A percentile compares a stretch with the other conserved stretches of the same genome.
phyloP scores from a whole-genome alignment of 2,113 vertebrate species.

The Gavialis gangeticus region DNA sequence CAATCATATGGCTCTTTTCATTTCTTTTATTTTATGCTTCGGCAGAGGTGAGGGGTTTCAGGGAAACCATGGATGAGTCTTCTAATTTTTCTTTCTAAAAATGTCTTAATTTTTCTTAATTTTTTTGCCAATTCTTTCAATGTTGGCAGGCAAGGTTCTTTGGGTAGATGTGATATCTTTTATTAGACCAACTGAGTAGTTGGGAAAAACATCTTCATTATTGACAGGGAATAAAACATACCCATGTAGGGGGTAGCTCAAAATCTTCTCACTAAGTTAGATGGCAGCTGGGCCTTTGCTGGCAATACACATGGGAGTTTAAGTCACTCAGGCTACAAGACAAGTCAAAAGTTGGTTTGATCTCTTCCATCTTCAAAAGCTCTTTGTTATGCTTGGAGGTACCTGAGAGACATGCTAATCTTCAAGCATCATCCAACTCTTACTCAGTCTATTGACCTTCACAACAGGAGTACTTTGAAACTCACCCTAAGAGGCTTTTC shows the following conservation, averaged over 20 bases:
- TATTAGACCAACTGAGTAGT: background rate
- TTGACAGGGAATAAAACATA: background rate
- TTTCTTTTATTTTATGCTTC: background rate
- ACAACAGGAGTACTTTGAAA: constrained; percentile 53
- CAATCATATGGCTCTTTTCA: background rate
- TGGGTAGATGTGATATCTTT: too few species aligned
- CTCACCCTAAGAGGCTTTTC: background rate
- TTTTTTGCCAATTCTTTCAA: background rate
- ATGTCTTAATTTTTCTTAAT: too few species aligned
- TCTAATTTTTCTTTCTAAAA: constrained; percentile 3
- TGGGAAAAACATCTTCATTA: background rate
- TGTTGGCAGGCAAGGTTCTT: background rate
- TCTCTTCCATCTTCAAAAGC: constrained; percentile 33
- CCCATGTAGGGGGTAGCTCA: background rate
- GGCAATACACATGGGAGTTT: background rate
- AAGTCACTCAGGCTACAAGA: background rate
- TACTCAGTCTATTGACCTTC: background rate
- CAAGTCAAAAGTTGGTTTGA: background rate
- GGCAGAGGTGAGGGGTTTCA: background rate
- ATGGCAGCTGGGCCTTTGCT: background rate
- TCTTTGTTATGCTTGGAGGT: constrained; percentile 30
- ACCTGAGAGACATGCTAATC: constrained; percentile 33
- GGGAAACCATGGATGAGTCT: background rate
- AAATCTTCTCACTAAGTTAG: background rate
- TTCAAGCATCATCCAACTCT: background rate